These are phyloP conservation scores for Magallana ariakensis DNA, from an alignment of 1,140 invertebrate genomes.

Conservation along the genomic window DNA sequence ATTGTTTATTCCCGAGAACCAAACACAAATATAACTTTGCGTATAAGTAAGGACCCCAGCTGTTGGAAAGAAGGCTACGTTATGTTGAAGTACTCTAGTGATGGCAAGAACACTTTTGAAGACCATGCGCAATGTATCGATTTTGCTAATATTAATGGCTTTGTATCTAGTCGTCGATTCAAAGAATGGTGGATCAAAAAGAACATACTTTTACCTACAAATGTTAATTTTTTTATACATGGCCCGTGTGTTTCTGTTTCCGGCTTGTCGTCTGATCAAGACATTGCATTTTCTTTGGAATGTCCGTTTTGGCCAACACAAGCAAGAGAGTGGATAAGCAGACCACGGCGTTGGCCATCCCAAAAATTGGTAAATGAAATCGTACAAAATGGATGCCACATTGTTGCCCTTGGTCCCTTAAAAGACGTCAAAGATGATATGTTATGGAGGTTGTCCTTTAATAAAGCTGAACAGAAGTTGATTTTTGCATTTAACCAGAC, in stretches of 20 bases:
- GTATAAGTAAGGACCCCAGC: background rate
- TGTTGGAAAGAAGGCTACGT: slow-evolving; percentile 1
- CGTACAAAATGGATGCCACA: slow-evolving; percentile 32
- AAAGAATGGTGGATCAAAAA: background rate
- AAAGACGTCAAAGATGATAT: background rate
- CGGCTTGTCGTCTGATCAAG: background rate
- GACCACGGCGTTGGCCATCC: slow-evolving; percentile 39
- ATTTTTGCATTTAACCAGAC: slow-evolving; percentile 47
- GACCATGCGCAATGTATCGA: background rate
- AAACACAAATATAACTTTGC: background rate
- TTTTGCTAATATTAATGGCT: background rate
- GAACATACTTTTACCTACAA: background rate
- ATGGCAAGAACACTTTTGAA: background rate
- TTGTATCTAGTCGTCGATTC: background rate
- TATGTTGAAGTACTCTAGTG: background rate
- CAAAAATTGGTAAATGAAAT: background rate
- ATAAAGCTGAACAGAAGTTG: slow-evolving; percentile 30
- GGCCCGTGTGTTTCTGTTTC: background rate
- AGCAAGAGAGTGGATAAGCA: slow-evolving; percentile 10
- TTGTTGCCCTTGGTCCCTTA: slow-evolving; percentile 28
- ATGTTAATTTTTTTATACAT: background rate
- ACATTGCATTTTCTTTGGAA: slow-evolving; percentile 3
- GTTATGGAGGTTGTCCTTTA: slow-evolving; percentile 48
- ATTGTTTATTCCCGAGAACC: background rate
- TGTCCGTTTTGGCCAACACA: slow-evolving; percentile 21